Conservation (phyloP, 2,113 vertebrate species). For the Sula dactylatra region DNA sequence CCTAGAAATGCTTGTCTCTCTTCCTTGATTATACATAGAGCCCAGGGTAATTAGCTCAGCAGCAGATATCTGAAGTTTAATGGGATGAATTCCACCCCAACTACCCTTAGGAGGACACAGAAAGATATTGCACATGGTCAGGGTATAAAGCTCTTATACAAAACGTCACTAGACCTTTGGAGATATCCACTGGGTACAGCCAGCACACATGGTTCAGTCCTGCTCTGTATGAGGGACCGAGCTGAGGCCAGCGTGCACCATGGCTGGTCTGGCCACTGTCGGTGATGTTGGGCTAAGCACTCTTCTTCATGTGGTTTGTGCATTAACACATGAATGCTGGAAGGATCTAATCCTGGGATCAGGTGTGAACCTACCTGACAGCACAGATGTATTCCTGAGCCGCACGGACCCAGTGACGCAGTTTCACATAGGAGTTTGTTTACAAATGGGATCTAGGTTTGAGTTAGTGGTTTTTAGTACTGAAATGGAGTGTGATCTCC, state of each 20-base stretch:
- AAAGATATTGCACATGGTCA: not conserved
- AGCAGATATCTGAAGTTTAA: not conserved
- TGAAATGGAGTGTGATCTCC: not conserved
- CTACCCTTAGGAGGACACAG: not conserved
- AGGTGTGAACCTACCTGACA: not conserved
- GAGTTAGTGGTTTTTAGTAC: not conserved
- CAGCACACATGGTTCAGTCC: not conserved
- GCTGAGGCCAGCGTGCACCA: not conserved
- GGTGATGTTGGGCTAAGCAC: not conserved
- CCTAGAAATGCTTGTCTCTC: not conserved
- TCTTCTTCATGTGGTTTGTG: not conserved
- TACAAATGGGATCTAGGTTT: not conserved
- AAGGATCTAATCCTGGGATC: not conserved
- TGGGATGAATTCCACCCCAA: not conserved
- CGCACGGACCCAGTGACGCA: not conserved
- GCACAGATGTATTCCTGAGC: not conserved
- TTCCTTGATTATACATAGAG: not conserved
- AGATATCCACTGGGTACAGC: not conserved
- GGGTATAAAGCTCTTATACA: not conserved
- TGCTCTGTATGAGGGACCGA: not conserved
- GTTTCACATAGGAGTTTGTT: not conserved
- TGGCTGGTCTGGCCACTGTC: not conserved
- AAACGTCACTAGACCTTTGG: not conserved
- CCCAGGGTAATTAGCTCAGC: not conserved
- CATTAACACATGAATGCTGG: not conserved